Percentiles rank a stretch among this genome's conserved stretches.
Evolutionary conservation across 2,113 vertebrate species (phyloP).

Genomic region (Leucopsar rothschildi): DNA sequence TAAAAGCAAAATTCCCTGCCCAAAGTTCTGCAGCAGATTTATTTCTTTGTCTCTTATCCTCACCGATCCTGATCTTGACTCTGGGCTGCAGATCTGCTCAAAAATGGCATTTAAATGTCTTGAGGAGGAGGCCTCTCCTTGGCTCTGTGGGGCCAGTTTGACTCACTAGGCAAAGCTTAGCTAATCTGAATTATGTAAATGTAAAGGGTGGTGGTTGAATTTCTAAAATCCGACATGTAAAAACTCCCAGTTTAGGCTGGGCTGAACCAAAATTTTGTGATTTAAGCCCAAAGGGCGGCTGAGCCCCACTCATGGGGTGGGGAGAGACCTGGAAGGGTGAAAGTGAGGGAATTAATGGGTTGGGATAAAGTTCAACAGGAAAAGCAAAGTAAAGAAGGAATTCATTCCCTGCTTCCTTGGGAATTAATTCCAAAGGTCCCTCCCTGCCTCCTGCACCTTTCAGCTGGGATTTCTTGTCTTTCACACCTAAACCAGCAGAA

Average conservation of each 20-base stretch:
- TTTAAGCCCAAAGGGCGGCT: neutral
- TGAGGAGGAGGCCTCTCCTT: neutral
- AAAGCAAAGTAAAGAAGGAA: conserved; percentile 73
- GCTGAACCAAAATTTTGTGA: neutral
- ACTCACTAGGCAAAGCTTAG: neutral
- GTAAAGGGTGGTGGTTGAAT: no score
- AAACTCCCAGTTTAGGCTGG: neutral
- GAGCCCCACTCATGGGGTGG: neutral
- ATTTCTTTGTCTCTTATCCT: neutral
- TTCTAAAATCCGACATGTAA: no score
- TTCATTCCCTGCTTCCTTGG: neutral
- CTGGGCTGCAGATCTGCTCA: neutral
- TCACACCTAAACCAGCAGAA: no score
- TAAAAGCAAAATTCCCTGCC: no score
- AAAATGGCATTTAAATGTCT: neutral
- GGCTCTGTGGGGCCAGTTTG: neutral
- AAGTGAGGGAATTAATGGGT: neutral
- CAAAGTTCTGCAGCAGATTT: no score
- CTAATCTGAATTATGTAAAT: neutral
- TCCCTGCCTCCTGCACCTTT: no score
- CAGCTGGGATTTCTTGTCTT: no score
- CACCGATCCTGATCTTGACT: neutral
- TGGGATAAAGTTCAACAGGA: neutral
- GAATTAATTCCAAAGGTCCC: no score
- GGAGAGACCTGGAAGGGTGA: neutral